Percentiles rank a stretch among this genome's conserved stretches.
phyloP scores from a whole-genome alignment of 2,888 invertebrate genomes.

The Caenorhabditis sinica region DNA sequence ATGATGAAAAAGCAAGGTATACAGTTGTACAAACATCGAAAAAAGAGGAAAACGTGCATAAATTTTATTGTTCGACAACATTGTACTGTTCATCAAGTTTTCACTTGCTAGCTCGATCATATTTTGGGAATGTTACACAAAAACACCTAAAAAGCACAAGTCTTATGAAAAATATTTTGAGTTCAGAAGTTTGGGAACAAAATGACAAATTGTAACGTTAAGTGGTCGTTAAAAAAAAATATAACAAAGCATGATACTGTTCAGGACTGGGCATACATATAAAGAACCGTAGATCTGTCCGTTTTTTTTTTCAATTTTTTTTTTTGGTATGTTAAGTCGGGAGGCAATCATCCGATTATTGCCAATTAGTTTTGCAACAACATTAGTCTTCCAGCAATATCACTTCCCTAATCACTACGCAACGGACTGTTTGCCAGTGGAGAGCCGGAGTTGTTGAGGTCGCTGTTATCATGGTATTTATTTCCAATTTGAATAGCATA shows the following conservation, averaged over 20 bases:
- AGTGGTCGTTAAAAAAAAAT: too few species aligned
- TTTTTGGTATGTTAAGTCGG: too few species aligned
- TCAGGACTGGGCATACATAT: too few species aligned
- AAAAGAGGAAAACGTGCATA: slow-evolving; percentile 13
- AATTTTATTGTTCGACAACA: slow-evolving; percentile 26
- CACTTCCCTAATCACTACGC: slow-evolving; percentile 38
- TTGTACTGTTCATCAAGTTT: slow-evolving; percentile 36
- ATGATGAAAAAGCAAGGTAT: slow-evolving; percentile 15
- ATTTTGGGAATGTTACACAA: slow-evolving; percentile 17
- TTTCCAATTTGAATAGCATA: slow-evolving; percentile 41
- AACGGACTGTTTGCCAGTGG: slow-evolving; percentile 38
- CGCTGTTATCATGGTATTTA: slow-evolving; percentile 31
- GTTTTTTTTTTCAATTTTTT: too few species aligned
- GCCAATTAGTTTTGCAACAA: neutral
- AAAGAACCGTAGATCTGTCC: too few species aligned
- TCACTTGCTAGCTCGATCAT: slow-evolving; percentile 6
- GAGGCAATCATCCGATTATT: neutral
- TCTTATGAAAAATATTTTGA: neutral
- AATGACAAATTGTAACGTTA: neutral
- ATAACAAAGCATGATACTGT: too few species aligned
- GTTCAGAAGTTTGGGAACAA: slow-evolving; percentile 1
- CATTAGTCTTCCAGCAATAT: neutral
- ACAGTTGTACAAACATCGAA: slow-evolving; percentile 44
- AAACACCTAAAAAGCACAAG: neutral
- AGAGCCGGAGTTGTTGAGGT: slow-evolving; percentile 32